Evolutionary conservation across 1,140 invertebrate genomes (phyloP).

Genomic region (Homarus americanus): DNA sequence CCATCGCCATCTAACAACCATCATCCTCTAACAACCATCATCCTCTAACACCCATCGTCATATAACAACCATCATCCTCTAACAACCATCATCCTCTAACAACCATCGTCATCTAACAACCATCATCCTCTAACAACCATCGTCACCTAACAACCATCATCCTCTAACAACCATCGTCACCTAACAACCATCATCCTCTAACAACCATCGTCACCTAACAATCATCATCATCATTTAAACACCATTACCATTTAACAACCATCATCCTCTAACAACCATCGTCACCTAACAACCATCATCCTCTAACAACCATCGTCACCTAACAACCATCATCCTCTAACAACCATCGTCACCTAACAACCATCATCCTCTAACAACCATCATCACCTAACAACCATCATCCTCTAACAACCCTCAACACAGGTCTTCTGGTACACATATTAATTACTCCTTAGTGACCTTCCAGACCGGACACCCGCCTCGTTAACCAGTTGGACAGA

Average conservation of each 20-base stretch:
- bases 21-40: not conserved
- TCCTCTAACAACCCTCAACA: not conserved
- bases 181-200: too few relatives aligned
- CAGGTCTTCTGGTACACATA: not conserved
- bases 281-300: too few relatives aligned
- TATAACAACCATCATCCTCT: too few relatives aligned
- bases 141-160: too few relatives aligned
- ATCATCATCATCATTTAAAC: too few relatives aligned
- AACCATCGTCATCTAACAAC: too few relatives aligned
- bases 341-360: not conserved
- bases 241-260: too few relatives aligned
- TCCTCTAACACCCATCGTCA: not conserved
- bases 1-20: not conserved
- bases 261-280: not conserved
- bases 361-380: not conserved
- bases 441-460: slow-evolving; percentile 19
- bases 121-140: too few relatives aligned
- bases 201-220: too few relatives aligned
- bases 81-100: too few relatives aligned
- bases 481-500: slow-evolving; percentile 35
- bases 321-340: not conserved
- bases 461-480: slow-evolving; percentile 20
- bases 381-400: not conserved
- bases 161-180: too few relatives aligned
- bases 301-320: not conserved